phyloP scores from a whole-genome alignment of 2,113 vertebrate species.

The Micronisus gabar region DNA sequence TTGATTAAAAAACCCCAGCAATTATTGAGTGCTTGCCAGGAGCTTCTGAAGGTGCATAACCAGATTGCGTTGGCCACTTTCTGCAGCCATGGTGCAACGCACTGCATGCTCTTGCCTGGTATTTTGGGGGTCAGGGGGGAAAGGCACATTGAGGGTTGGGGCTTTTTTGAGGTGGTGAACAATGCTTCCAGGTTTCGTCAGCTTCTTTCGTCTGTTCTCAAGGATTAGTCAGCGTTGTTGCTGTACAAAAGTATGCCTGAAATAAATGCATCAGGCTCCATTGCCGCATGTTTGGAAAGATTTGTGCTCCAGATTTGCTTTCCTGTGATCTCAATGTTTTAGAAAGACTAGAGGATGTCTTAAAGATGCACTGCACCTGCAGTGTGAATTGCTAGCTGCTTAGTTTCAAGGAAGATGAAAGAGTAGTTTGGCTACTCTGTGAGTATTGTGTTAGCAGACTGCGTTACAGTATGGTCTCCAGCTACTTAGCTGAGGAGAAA shows the following conservation, averaged over 20 bases:
- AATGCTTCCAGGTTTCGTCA: background rate
- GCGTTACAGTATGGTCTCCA: fast-evolving
- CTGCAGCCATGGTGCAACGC: background rate
- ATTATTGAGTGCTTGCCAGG: background rate
- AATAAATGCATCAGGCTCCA: background rate
- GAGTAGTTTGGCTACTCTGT: background rate
- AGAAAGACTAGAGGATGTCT: background rate
- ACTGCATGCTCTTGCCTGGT: background rate
- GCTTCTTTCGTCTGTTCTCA: background rate
- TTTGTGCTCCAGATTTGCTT: background rate
- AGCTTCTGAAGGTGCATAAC: background rate
- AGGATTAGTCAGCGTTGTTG: background rate
- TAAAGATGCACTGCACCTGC: background rate
- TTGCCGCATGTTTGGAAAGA: background rate
- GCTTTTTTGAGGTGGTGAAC: background rate
- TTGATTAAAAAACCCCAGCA: background rate
- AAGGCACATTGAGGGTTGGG: fast-evolving
- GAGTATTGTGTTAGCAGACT: background rate
- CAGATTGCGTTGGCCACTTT: background rate
- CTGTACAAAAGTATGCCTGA: background rate
- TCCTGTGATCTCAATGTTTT: background rate
- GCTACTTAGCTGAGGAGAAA: background rate
- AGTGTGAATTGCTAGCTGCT: background rate
- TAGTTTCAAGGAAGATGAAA: background rate
- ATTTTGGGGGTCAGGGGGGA: background rate